Percentiles rank a stretch among this genome's conserved stretches.
Evolutionary conservation across 2,113 vertebrate genomes (phyloP).

Genomic region (Dipodomys spectabilis): DNA sequence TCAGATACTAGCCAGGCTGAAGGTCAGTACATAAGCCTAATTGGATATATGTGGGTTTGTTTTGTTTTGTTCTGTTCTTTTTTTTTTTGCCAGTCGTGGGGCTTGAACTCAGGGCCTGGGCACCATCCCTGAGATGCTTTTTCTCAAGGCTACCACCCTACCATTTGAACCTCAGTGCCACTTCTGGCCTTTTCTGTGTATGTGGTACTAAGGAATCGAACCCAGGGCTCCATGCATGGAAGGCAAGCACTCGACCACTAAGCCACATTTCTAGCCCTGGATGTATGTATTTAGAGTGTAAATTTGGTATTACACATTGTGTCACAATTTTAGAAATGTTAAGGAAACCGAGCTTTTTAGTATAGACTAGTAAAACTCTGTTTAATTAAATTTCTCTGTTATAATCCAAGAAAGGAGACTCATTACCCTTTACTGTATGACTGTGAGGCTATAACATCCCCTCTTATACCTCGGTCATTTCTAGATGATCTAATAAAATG

Average conservation of each 20-base stretch:
- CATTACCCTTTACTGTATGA: background rate
- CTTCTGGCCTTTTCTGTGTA: no score
- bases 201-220: no score
- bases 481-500: background rate
- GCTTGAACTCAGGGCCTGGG: no score
- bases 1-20: slow-evolving; percentile 74
- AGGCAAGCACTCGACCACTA: no score
- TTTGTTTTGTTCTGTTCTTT: no score
- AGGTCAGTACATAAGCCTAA: slow-evolving; percentile 78
- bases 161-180: no score
- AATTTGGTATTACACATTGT: background rate
- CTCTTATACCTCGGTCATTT: background rate
- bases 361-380: background rate
- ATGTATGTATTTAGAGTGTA: background rate
- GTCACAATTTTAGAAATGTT: background rate
- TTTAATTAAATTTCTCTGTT: background rate
- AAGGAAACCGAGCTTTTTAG: background rate
- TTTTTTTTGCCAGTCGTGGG: no score
- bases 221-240: no score
- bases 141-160: no score
- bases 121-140: no score
- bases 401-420: background rate
- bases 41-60: no score
- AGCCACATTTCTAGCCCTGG: no score
- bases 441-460: background rate